Base-by-base conservation (phyloP, 2,888 invertebrate genomes). In the Hyposoter dolosus region DNA sequence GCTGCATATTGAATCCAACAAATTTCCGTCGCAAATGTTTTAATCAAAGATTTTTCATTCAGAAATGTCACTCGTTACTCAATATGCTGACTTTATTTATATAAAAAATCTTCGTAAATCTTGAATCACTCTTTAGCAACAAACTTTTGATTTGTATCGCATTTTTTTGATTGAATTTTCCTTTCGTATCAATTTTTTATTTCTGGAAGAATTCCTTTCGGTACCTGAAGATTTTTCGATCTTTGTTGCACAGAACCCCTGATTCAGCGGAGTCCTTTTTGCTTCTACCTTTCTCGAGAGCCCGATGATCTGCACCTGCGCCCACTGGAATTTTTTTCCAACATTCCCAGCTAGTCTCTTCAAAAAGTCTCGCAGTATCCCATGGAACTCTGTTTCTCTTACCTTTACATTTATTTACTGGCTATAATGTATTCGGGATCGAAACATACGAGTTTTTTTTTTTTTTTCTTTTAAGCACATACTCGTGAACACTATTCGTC, bases 241-340 rank as follows among this genome's bases (percentile, higher is more conserved):
- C 69, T 82, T 76, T 76, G 82, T 82, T 74, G 40, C 60, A 28
- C 74, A 1, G 56, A 19, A n/a, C 17, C 23, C 69, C 53, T 28
- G 35, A 65, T 50, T 10, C 77, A 17, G 40, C 19, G 7, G 50
- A 68, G 60, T 71, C 43, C 35, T 80, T 79, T 79, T n/a, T n/a
- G n/a, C 40, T 71, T 71, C 35, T 28, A 19, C n/a, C 23, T 79
- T 79, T 66, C 63, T 63, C 68, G 23, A 47, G 79, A 75, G 45
- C 65, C 15, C 50, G 56, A 50, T 17, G n/a, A 35, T 53, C 53
- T 56, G 68, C 85, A 83, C 82, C 85, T 85, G 82, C 85, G 82
- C 35, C 43, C 82, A 75, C 63, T 53, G 68, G 45, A 47, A 69
- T 53, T 43, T 74, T 66, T 68, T 63, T 40, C 35, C 68, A 47